Conservation (phyloP, 2,113 vertebrate genomes). For the Puma concolor region DNA sequence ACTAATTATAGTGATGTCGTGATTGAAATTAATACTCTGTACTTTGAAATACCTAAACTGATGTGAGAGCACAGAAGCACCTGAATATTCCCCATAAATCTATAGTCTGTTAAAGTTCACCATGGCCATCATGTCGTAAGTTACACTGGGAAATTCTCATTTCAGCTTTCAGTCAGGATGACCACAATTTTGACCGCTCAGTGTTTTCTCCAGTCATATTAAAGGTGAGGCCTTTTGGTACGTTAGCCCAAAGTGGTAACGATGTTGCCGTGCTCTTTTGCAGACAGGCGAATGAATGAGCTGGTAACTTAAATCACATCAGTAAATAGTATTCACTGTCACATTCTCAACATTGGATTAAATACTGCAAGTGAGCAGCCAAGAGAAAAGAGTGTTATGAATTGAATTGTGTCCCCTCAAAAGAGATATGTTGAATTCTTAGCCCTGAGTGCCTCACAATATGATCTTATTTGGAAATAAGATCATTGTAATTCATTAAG, state of each 20-base stretch:
- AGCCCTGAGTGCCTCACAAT: background rate
- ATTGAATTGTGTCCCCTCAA: background rate
- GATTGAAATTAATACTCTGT: background rate
- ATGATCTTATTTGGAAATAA: background rate
- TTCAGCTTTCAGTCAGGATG: constrained; percentile 31
- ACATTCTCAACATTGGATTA: background rate
- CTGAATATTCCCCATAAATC: background rate
- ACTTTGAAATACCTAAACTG: background rate
- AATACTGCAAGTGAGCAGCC: background rate
- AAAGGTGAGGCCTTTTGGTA: constrained; percentile 6
- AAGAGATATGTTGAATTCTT: background rate
- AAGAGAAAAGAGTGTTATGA: background rate
- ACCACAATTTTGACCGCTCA: background rate
- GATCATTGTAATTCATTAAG: background rate
- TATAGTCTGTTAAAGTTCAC: background rate
- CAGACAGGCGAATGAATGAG: background rate
- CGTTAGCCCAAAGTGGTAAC: background rate
- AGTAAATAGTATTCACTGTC: background rate
- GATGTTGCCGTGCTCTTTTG: background rate
- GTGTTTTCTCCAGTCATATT: background rate
- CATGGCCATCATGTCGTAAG: background rate
- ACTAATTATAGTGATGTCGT: background rate
- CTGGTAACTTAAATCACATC: background rate
- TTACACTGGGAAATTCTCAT: background rate
- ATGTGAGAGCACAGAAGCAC: background rate